These are phyloP conservation scores for Calephelis virginiensis DNA, from an alignment of 1,140 invertebrate genomes.

Conservation along the genomic window DNA sequence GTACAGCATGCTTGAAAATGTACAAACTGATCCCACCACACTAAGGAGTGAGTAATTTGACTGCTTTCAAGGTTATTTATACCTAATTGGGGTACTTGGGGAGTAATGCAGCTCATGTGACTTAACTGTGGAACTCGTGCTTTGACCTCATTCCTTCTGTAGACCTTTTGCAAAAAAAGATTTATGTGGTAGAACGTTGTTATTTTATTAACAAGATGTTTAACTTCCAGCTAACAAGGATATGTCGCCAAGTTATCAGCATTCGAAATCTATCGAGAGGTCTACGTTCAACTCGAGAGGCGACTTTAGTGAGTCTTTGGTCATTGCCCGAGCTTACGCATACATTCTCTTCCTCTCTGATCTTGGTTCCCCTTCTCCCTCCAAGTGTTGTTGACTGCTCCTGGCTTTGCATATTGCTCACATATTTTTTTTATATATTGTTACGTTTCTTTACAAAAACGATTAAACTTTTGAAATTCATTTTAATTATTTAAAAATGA, in stretches of 20 bases:
- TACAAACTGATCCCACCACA: conserved; percentile 50
- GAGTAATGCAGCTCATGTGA: too few species aligned
- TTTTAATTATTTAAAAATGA: too few species aligned
- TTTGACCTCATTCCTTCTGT: neutral
- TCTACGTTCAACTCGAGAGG: conserved; percentile 66
- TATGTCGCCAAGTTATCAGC: conserved; percentile 49
- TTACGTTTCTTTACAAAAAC: too few species aligned
- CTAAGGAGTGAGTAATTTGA: conserved; percentile 46
- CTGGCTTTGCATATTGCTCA: too few species aligned
- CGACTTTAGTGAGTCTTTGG: conserved; percentile 55
- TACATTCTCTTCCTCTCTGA: neutral
- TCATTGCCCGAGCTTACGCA: conserved; percentile 1
- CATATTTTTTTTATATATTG: too few species aligned
- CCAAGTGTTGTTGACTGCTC: too few species aligned
- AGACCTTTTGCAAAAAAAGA: too few species aligned
- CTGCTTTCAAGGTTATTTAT: too few species aligned
- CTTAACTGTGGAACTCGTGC: too few species aligned
- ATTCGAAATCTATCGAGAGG: conserved; percentile 67
- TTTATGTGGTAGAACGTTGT: too few species aligned
- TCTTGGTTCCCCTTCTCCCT: neutral
- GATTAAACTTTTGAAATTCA: too few species aligned
- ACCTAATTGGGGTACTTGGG: too few species aligned
- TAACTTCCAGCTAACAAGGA: conserved; percentile 56
- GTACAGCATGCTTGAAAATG: conserved; percentile 58
- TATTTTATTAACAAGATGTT: conserved; percentile 11